phyloP scores from a whole-genome alignment of 1,140 invertebrate species.

The Drosophila tropicalis region DNA sequence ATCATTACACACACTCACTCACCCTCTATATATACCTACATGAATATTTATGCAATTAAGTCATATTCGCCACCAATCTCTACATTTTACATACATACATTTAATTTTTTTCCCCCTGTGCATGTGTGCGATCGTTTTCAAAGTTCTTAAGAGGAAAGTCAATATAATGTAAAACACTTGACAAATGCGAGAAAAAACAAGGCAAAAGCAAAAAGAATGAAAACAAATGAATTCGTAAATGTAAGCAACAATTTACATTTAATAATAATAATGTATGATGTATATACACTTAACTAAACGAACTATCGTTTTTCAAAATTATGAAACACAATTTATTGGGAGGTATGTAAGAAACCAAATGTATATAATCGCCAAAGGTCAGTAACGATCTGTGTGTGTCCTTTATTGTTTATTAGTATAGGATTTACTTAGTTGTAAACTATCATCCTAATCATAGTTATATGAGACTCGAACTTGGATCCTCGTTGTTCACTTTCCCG shows the following conservation, averaged over 20 bases:
- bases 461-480: too few species aligned
- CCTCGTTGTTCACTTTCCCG: too few species aligned
- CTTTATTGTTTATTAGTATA: too few species aligned
- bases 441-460: too few species aligned
- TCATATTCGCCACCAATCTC: not conserved
- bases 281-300: conserved; percentile 54
- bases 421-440: too few species aligned
- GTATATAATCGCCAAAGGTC: too few species aligned
- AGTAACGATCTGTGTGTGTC: too few species aligned
- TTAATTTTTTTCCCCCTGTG: not conserved
- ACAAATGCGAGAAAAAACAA: conserved; percentile 28
- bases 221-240: conserved; percentile 20
- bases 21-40: not conserved
- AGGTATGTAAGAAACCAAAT: too few species aligned
- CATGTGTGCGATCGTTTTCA: not conserved
- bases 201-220: conserved; percentile 20
- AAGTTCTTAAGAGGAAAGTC: not conserved
- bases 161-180: not conserved
- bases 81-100: not conserved
- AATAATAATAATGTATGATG: conserved; percentile 55
- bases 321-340: too few species aligned
- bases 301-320: not conserved
- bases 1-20: not conserved
- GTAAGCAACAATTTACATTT: conserved; percentile 35
- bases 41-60: not conserved